A percentile compares a stretch with the other conserved stretches of the same genome.
Evolutionary conservation across 2,888 invertebrate species (phyloP).

Genomic region (Habroteleia sp.): DNA sequence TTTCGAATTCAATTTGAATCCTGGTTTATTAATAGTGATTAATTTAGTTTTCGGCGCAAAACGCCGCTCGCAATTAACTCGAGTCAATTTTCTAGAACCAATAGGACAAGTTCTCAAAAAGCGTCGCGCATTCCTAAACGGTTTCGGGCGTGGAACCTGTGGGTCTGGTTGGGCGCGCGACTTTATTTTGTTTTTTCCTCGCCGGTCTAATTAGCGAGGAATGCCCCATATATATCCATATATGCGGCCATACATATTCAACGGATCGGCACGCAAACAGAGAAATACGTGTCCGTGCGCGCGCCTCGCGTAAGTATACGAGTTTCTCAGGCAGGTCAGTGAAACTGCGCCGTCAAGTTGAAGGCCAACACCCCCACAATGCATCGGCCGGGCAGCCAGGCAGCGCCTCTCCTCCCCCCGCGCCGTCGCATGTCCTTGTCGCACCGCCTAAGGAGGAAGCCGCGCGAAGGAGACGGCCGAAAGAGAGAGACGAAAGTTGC

Average conservation of each 20-base stretch:
- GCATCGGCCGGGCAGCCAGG: conserved; percentile 75
- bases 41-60: too few species aligned
- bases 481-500: neutral
- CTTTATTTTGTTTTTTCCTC: conserved; percentile 13
- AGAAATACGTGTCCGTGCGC: conserved; percentile 69
- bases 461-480: neutral
- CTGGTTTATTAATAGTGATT: too few species aligned
- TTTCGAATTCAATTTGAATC: too few species aligned
- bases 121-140: conserved; percentile 5
- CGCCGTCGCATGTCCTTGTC: conserved; percentile 28
- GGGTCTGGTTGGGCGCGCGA: neutral
- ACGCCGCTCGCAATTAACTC: conserved; percentile 11
- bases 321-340: conserved; percentile 82
- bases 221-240: conserved; percentile 59
- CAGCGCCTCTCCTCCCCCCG: conserved; percentile 67
- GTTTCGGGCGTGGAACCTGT: conserved; percentile 13
- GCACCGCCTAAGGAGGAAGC: conserved; percentile 15
- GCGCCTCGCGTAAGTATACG: conserved; percentile 74
- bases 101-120: conserved; percentile 6
- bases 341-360: conserved; percentile 82
- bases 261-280: conserved; percentile 63
- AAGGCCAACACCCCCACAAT: conserved; percentile 82
- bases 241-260: conserved; percentile 37
- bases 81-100: conserved; percentile 14
- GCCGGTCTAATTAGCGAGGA: conserved; percentile 55